Evolutionary conservation across 2,797 vertebrate genomes (phyloP).

Genomic region (Rhinogobio ventralis): DNA sequence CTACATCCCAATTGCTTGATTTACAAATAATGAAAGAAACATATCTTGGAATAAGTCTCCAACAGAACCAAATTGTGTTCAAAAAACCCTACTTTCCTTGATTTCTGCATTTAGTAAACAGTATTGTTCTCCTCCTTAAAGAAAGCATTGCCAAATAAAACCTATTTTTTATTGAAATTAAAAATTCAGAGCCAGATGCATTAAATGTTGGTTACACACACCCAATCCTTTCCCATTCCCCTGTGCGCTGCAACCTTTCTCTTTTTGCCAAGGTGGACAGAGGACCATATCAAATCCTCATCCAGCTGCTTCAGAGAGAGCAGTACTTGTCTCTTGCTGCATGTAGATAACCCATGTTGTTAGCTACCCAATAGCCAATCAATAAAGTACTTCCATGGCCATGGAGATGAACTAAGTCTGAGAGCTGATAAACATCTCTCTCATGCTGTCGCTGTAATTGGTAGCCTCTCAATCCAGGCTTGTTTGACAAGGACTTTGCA

Average conservation of each 20-base stretch:
- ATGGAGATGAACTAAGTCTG: slow-evolving; percentile 78
- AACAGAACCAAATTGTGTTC: not conserved
- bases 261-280: slow-evolving; percentile 50
- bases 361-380: slow-evolving; percentile 85
- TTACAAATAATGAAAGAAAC: slow-evolving; percentile 11
- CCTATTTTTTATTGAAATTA: not conserved
- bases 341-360: slow-evolving; percentile 88
- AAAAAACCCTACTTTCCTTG: not conserved
- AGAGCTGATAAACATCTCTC: slow-evolving; percentile 83
- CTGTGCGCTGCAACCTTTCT: slow-evolving; percentile 59
- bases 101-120: not conserved
- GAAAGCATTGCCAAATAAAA: not conserved
- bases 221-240: not conserved
- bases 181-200: not conserved
- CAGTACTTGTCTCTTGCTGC: slow-evolving; percentile 77
- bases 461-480: slow-evolving; percentile 80
- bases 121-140: not conserved
- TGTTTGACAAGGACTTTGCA: slow-evolving; percentile 81
- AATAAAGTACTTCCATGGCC: slow-evolving; percentile 81
- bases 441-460: slow-evolving; percentile 80
- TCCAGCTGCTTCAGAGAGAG: slow-evolving; percentile 74
- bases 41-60: not conserved
- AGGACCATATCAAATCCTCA: slow-evolving; percentile 80
- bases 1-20: slow-evolving; percentile 37
- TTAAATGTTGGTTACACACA: slow-evolving; percentile 12